Conservation (phyloP, 1,140 invertebrate species). For the Brachionus koreanus region DNA sequence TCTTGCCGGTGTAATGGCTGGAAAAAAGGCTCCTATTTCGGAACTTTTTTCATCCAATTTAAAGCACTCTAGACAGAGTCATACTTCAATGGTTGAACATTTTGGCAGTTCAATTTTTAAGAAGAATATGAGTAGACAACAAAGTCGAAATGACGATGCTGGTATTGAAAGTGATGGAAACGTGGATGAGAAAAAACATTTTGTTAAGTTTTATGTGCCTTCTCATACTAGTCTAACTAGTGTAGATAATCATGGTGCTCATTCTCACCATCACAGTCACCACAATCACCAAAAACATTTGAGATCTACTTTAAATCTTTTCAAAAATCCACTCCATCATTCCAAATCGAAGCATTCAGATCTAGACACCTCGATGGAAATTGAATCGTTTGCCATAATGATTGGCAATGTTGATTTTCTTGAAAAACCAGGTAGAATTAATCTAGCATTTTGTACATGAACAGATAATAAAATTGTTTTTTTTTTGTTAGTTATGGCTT, state of each 20-base stretch:
- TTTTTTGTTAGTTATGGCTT: conserved; percentile 17
- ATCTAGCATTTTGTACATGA: not conserved
- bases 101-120: conserved; percentile 21
- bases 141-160: not conserved
- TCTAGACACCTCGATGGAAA: not conserved
- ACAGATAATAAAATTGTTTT: not conserved
- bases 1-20: not conserved
- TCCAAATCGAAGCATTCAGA: conserved; percentile 27
- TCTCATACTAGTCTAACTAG: not conserved
- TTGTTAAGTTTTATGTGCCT: conserved; percentile 2
- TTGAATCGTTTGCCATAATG: conserved; percentile 31
- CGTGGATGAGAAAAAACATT: conserved; percentile 12
- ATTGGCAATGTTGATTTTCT: conserved; percentile 29
- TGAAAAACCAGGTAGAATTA: not conserved
- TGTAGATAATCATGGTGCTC: not conserved
- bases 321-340: conserved; percentile 29
- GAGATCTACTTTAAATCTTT: conserved; percentile 20
- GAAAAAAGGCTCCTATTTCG: conserved; percentile 40
- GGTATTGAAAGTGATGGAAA: not conserved
- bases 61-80: not conserved
- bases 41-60: conserved; percentile 36
- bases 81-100: not conserved
- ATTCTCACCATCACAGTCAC: conserved; percentile 10
- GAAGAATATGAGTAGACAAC: not conserved
- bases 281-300: conserved; percentile 10